Percentiles rank a stretch among this genome's conserved stretches.
phyloP scores from a whole-genome alignment of 2,888 invertebrate species.

The Mythimna pallens region DNA sequence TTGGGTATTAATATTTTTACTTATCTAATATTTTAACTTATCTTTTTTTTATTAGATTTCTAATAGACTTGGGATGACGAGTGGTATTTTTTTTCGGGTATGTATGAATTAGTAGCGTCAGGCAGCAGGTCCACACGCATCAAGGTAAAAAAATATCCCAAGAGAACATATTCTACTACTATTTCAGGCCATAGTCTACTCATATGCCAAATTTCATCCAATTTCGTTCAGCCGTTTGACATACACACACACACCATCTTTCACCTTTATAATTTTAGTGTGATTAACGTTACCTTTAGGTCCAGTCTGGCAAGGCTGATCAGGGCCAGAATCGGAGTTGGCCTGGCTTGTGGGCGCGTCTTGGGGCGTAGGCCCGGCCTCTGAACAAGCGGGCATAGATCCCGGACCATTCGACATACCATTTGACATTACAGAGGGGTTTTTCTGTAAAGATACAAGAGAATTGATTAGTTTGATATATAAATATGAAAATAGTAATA shows the following conservation, averaged over 20 bases:
- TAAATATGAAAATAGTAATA: neutral
- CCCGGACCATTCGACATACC: conserved; percentile 87
- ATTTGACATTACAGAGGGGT: conserved; percentile 89
- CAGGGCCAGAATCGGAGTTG: conserved; percentile 55
- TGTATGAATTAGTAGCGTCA: no score
- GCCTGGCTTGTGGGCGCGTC: conserved; percentile 68
- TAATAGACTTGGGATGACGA: no score
- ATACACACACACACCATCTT: no score
- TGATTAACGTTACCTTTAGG: conserved; percentile 80
- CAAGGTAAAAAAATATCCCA: no score
- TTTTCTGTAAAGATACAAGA: conserved; percentile 78
- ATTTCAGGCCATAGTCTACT: no score
- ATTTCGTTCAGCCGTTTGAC: no score
- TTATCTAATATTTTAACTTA: no score
- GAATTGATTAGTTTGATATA: neutral
- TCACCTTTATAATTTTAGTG: neutral
- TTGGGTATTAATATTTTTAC: conserved; percentile 7
- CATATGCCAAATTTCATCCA: no score
- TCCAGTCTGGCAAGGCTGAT: conserved; percentile 79
- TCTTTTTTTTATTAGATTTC: no score
- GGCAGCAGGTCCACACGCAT: no score
- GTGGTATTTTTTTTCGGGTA: no score
- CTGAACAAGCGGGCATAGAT: conserved; percentile 83
- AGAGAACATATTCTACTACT: no score
- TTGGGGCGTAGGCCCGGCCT: conserved; percentile 71